These are phyloP conservation scores for Lutraria rhynchaena DNA, from an alignment of 1,140 invertebrate species.

Conservation along the genomic window DNA sequence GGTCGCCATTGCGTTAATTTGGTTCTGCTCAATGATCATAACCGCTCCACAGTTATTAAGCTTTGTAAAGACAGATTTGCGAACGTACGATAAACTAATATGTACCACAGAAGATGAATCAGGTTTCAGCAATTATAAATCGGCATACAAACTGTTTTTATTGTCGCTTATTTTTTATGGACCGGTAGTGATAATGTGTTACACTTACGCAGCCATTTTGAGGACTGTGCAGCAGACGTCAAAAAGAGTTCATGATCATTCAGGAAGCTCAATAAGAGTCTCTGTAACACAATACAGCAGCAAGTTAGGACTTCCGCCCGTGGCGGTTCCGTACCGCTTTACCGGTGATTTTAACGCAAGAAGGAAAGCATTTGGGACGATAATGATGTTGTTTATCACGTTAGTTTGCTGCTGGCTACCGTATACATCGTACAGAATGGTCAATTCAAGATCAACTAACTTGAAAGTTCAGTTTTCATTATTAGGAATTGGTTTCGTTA, in stretches of 20 bases:
- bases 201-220: slow-evolving; percentile 42
- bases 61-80: neutral
- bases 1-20: slow-evolving; percentile 18
- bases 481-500: slow-evolving; percentile 25
- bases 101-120: neutral
- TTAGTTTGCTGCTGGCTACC: slow-evolving; percentile 45
- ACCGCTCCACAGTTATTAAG: slow-evolving; percentile 15
- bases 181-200: slow-evolving; percentile 43
- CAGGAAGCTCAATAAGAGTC: slow-evolving; percentile 42
- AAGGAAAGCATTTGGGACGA: slow-evolving; percentile 54
- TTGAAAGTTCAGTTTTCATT: slow-evolving; percentile 1
- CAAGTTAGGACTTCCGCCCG: slow-evolving; percentile 48
- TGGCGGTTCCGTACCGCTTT: slow-evolving; percentile 34
- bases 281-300: slow-evolving; percentile 57
- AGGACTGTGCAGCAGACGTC: slow-evolving; percentile 39
- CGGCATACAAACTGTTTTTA: slow-evolving; percentile 18
- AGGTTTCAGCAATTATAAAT: neutral
- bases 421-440: slow-evolving; percentile 16
- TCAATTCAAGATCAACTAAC: neutral
- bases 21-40: slow-evolving; percentile 18
- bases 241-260: slow-evolving; percentile 42
- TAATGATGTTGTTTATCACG: slow-evolving; percentile 48
- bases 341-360: slow-evolving; percentile 44
- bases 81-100: slow-evolving; percentile 11
- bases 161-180: slow-evolving; percentile 22